A percentile compares a stretch with the other conserved stretches of the same genome.
Conservation (phyloP, 2,888 invertebrate species). For the Ceramica pisi region DNA sequence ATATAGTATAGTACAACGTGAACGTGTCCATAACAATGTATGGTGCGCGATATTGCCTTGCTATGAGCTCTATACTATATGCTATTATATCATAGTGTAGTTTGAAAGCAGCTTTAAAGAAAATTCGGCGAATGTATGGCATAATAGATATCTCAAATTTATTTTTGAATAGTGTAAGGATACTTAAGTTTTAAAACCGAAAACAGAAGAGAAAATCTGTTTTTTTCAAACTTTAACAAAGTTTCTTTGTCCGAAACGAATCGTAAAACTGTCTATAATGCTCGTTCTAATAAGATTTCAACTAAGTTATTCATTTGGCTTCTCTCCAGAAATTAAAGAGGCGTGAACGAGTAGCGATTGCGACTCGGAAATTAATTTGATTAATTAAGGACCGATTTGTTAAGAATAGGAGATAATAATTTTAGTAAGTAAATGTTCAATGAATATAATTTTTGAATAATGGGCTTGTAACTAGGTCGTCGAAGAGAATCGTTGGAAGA, state of each 20-base stretch:
- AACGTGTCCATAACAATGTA: too few relatives aligned
- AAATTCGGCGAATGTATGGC: too few relatives aligned
- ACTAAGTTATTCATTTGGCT: constrained; percentile 65
- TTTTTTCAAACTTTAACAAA: constrained; percentile 1
- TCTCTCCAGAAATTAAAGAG: constrained; percentile 63
- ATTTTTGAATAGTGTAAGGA: neutral
- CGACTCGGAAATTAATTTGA: constrained; percentile 60
- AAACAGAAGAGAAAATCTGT: neutral
- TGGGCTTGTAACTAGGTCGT: neutral
- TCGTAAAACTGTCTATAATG: constrained; percentile 28
- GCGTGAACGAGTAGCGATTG: constrained; percentile 55
- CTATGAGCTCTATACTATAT: too few relatives aligned
- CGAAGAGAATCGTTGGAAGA: neutral
- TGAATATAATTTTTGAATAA: constrained; percentile 44
- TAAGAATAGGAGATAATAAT: constrained; percentile 49
- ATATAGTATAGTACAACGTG: too few relatives aligned
- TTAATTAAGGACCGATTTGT: constrained; percentile 61
- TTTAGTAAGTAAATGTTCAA: constrained; percentile 22
- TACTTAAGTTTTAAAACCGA: neutral
- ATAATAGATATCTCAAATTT: too few relatives aligned
- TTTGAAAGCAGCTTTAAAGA: too few relatives aligned
- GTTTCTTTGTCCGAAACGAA: neutral
- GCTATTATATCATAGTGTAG: too few relatives aligned
- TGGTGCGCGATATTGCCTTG: too few relatives aligned
- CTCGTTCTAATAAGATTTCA: constrained; percentile 37